Evolutionary conservation across 2,888 invertebrate genomes (phyloP), one percentile per base, ranked within the genome.

Genomic region (Xanthorhoe designata): DNA sequence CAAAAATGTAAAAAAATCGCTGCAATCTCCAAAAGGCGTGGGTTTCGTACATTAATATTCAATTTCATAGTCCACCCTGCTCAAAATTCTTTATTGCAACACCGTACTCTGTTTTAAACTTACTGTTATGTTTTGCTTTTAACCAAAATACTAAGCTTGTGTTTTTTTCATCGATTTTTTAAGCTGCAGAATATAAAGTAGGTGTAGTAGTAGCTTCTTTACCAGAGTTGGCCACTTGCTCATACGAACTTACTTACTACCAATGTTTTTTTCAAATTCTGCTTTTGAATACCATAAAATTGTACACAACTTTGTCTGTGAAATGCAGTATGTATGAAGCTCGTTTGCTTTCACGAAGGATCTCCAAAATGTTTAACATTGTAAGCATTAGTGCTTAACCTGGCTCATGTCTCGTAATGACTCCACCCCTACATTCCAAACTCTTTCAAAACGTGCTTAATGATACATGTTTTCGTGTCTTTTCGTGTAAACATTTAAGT

Each of bases 1-100:
- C 61, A 62, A 64, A 55, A 58, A 61, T 52, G 51, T 13, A 42
- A 61, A 64, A 68, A 61, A 64, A 64, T 24, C 53, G 53, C 59
- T 47, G 15, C 17, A 47, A 42, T 17, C 45, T 52, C 55, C 32
- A 49, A 61, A 53, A 24, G 24, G 51, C 8, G 13, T 51, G 56
- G 59, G 57, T 63, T 61, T 51, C 17, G 29, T 17, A 64, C 47
- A 62, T 55, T 56, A 59, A 55, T 51, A 56, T 61, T 65, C 32
- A 42, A 55, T 32, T 63, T 54, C 53, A 38, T 35, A 17, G 47
- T 51, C 35, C 50, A 42, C 56, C 53, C 47, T 57, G 38, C 49
- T 58, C 53, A 66, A 61, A 42, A 38, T 32, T 53, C 35, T 65
- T 65, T 61, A 65, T 38, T 19, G 29, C 42, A 24, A 15, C 9